Conservation (phyloP, 2,797 vertebrate genomes). For the Nyctalus aviator region DNA sequence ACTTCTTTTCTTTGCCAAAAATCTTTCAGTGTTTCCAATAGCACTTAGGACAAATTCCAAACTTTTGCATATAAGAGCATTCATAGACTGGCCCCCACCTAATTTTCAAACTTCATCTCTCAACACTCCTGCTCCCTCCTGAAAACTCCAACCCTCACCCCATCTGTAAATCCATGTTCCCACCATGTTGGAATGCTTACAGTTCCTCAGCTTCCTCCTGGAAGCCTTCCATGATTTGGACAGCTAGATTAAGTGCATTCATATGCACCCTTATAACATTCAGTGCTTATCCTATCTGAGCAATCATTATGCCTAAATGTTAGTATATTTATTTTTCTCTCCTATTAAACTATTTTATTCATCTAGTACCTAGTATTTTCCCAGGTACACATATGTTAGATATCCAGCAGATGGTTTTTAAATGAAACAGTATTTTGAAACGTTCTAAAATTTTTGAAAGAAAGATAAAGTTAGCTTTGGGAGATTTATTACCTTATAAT, state of each 20-base stretch:
- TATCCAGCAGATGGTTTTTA: slow-evolving; percentile 28
- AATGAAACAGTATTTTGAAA: slow-evolving; percentile 45
- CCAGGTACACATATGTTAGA: not conserved
- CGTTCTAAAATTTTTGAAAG: slow-evolving; percentile 8
- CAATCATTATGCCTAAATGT: not conserved
- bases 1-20: slow-evolving; percentile 34
- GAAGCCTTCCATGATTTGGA: not conserved
- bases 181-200: not conserved
- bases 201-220: not conserved
- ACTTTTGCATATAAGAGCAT: not conserved
- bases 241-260: not conserved
- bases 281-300: not conserved
- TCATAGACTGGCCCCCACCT: not conserved
- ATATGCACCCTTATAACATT: not conserved
- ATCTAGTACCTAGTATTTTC: slow-evolving; percentile 29
- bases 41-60: slow-evolving; percentile 14
- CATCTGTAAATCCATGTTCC: not conserved
- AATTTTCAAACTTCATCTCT: not conserved
- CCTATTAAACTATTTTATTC: slow-evolving; percentile 35
- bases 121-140: not conserved
- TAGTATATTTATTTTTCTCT: slow-evolving; percentile 57
- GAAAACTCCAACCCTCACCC: not conserved
- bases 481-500: not conserved
- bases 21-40: slow-evolving; percentile 1
- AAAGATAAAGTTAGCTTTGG: slow-evolving; percentile 21